A percentile compares a stretch with the other conserved stretches of the same genome.
These are phyloP conservation scores for Simalia tracyae DNA, from an alignment of 2,797 vertebrate genomes.

Conservation along the genomic window DNA sequence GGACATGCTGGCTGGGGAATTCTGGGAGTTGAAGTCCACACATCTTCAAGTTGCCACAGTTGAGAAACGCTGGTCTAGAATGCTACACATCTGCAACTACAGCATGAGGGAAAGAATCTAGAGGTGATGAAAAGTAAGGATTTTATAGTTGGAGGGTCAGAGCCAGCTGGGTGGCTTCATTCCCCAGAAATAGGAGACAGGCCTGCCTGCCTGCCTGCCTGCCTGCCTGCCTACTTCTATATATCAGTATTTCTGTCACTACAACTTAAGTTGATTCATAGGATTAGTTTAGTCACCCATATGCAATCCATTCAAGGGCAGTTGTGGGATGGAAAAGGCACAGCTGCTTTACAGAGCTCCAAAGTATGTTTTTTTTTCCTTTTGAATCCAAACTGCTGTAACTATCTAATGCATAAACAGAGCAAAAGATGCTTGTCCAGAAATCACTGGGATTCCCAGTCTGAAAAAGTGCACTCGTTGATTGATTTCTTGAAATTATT, in stretches of 20 bases:
- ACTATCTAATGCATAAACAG: not conserved
- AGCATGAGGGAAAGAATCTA: not conserved
- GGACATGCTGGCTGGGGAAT: too few species aligned
- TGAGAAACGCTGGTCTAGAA: not conserved
- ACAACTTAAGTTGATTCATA: not conserved
- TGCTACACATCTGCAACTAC: not conserved
- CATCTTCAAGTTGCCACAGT: too few species aligned
- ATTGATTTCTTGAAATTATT: not conserved
- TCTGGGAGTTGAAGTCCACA: too few species aligned
- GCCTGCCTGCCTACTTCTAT: not conserved
- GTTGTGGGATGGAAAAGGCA: not conserved
- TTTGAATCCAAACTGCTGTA: not conserved
- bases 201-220: not conserved
- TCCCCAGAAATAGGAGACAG: not conserved
- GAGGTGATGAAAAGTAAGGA: not conserved
- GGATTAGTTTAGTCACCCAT: not conserved
- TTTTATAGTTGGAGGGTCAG: not conserved
- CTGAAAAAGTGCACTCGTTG: not conserved
- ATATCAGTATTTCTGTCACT: not conserved
- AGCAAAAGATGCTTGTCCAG: not conserved
- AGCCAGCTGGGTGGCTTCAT: not conserved
- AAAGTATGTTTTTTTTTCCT: not conserved
- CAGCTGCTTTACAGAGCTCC: not conserved
- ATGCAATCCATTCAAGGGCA: not conserved
- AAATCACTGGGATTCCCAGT: not conserved